These are phyloP conservation scores for Yoshiicerus persimilis DNA, from an alignment of 1,140 invertebrate genomes.

Conservation along the genomic window DNA sequence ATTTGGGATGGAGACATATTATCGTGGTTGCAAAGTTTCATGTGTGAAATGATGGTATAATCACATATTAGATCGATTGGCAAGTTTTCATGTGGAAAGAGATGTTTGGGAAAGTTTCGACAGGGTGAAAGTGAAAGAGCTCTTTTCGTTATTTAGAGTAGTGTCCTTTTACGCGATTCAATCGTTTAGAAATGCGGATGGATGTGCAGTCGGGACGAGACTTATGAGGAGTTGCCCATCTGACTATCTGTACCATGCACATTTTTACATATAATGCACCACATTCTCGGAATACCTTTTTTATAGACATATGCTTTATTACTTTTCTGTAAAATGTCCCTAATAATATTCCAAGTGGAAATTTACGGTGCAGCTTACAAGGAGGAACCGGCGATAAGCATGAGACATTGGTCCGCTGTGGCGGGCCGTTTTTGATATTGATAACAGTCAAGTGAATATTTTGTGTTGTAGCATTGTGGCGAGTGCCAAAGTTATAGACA, in stretches of 20 bases:
- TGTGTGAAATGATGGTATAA: slow-evolving; percentile 22
- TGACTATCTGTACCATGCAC: not conserved
- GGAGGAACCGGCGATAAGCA: not conserved
- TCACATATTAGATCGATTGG: slow-evolving; percentile 22
- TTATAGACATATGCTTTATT: not conserved
- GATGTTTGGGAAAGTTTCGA: slow-evolving; percentile 2
- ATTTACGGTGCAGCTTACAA: no score
- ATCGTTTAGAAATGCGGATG: not conserved
- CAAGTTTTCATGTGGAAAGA: slow-evolving; percentile 21
- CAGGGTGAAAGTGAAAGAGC: slow-evolving; percentile 9
- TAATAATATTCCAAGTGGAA: not conserved
- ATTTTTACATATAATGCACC: not conserved
- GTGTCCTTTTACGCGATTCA: not conserved
- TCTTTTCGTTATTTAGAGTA: not conserved
- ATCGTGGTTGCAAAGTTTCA: slow-evolving; percentile 12
- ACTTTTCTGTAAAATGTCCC: not conserved
- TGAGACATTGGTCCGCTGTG: not conserved
- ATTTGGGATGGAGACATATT: slow-evolving; percentile 4
- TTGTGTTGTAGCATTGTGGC: not conserved
- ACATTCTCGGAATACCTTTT: no score
- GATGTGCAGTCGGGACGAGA: not conserved
- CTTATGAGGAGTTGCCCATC: no score
- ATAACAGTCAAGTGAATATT: not conserved
- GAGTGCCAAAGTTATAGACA: not conserved
- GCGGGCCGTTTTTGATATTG: not conserved